phyloP scores from a whole-genome alignment of 2,113 vertebrate species.

The Physeter macrocephalus region DNA sequence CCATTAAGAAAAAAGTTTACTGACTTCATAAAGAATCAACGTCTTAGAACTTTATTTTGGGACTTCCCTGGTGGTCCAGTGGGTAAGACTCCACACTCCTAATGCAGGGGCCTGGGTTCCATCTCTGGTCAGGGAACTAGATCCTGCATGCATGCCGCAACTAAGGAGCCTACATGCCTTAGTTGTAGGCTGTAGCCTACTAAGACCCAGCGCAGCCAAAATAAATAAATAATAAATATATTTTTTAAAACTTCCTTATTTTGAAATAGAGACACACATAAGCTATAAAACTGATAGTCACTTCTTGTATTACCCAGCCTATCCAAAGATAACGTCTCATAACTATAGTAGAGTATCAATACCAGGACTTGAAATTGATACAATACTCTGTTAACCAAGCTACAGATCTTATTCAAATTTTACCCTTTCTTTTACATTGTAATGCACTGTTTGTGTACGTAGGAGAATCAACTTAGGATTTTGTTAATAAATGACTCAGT shows the following conservation, averaged over 20 bases:
- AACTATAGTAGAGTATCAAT: too few relatives aligned
- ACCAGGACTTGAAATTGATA: not conserved
- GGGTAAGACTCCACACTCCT: too few relatives aligned
- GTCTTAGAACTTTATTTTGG: not conserved
- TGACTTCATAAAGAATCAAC: not conserved
- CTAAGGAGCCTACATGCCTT: too few relatives aligned
- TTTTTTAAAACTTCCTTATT: not conserved
- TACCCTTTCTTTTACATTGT: not conserved
- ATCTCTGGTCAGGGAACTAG: too few relatives aligned
- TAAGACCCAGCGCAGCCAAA: too few relatives aligned
- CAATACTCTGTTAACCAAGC: not conserved
- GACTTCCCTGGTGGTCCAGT: too few relatives aligned
- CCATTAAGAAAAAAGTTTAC: not conserved
- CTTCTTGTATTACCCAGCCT: not conserved
- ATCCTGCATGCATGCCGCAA: too few relatives aligned
- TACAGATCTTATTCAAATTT: not conserved
- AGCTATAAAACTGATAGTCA: not conserved
- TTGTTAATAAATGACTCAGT: not conserved
- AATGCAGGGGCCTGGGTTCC: too few relatives aligned
- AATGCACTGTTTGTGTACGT: rapidly evolving
- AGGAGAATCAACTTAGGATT: not conserved
- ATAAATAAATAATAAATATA: too few relatives aligned
- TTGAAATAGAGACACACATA: not conserved
- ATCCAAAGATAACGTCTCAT: not conserved
- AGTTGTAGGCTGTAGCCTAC: too few relatives aligned